Percentiles rank a stretch among this genome's conserved stretches.
phyloP scores from a whole-genome alignment of 2,888 invertebrate species.

The Cantharis lateralis region DNA sequence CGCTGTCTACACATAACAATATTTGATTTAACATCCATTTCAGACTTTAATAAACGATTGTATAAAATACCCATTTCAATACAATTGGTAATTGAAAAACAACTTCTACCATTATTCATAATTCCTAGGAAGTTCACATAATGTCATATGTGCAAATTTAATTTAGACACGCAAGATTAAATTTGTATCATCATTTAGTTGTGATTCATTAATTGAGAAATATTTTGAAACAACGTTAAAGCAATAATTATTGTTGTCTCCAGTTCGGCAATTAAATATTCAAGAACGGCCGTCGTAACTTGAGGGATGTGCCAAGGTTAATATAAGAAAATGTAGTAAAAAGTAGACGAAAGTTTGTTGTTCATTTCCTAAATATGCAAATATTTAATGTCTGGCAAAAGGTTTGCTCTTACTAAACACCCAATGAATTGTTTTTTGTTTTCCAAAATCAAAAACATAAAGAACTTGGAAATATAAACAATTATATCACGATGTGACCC shows the following conservation, averaged over 20 bases:
- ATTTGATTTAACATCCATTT: neutral
- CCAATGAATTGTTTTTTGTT: neutral
- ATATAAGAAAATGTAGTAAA: neutral
- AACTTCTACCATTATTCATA: neutral
- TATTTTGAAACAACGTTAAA: neutral
- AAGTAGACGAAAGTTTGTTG: neutral
- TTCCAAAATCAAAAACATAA: neutral
- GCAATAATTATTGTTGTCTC: no score
- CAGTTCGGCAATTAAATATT: neutral
- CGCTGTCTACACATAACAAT: neutral
- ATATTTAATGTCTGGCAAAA: neutral
- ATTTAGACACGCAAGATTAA: neutral
- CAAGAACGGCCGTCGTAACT: neutral
- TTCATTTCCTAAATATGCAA: neutral
- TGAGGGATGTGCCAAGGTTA: neutral
- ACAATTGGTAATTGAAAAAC: neutral
- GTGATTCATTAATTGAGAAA: neutral
- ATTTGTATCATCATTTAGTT: neutral
- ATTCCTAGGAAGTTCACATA: neutral
- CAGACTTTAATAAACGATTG: neutral
- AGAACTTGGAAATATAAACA: no score
- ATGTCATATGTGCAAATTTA: neutral
- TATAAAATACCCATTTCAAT: neutral
- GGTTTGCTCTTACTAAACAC: neutral
- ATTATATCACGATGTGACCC: no score